Evolutionary conservation across 1,140 invertebrate species (phyloP), one percentile per base, ranked within the genome.

Genomic region (Ladona fulva): DNA sequence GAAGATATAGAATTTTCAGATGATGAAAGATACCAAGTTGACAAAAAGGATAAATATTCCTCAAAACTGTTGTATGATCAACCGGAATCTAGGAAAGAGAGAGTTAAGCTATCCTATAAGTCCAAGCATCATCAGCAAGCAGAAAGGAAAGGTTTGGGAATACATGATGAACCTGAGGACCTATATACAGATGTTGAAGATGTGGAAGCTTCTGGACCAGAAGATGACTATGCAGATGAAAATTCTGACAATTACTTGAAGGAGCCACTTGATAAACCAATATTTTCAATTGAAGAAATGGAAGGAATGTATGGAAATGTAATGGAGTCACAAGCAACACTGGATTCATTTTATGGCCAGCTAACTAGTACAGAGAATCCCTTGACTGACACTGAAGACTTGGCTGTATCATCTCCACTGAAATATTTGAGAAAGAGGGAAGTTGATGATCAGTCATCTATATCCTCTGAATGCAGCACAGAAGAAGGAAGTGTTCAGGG

Each of bases 121-220:
- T 19, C 16, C 1, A 66, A 6, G 52, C 14, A 66, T 19, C 5
- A 22, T 66, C 1, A 16, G 1, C 16, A 22, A 6, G n/a, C n/a
- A 3, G 52, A 22, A 16, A 66, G 14, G n/a, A 66, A 66, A 22
- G 5, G 5, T 6, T 22, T 66, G 12, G 29, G 80, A 78, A 76
- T 74, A 78, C 75, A 77, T 29, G 25, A 25, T 75, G 44, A 22
- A 24, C 24, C 37, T 3, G 83, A 85, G 44, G 84, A 84, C 44
- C 82, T 82, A 7, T 52, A 84, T 7, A 88, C 87, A 7, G 87
- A 88, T 80, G 80, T 86, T 24, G 87, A 88, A 81, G 85, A 86
- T 81, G 80, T 88, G 14, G 83, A 87, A 66, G 82, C 86, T 74
- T 87, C 86, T 7, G 85, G 83, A 29, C 82, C 82, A 42, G 86